Conservation (phyloP, 2,113 vertebrate genomes). For the Mobula hypostoma region DNA sequence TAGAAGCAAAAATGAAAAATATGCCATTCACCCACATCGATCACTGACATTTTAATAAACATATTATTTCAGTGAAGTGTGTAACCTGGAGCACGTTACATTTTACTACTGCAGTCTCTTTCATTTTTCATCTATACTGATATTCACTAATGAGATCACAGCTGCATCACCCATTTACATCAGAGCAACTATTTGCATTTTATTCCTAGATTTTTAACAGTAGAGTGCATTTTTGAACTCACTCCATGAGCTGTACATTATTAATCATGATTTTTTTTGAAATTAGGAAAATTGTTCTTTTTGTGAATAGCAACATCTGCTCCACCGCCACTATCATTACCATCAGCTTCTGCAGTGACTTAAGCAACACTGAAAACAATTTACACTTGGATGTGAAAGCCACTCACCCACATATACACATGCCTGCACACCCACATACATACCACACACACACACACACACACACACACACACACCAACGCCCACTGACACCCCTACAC, state of each 20-base stretch:
- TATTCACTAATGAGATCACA: not conserved
- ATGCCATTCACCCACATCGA: not conserved
- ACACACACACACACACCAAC: not conserved
- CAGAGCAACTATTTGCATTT: not conserved
- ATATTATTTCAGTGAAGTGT: not conserved
- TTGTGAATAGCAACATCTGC: not conserved
- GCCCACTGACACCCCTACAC: too few species aligned
- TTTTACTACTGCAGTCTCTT: not conserved
- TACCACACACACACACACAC: not conserved
- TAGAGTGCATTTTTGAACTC: conserved; percentile 23
- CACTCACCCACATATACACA: not conserved
- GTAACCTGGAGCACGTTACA: not conserved
- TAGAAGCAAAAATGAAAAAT: not conserved
- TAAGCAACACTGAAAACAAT: not conserved
- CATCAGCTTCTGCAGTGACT: not conserved
- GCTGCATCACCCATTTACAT: not conserved
- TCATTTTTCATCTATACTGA: not conserved
- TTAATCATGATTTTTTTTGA: conserved; percentile 19
- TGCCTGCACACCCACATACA: not conserved
- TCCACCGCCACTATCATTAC: not conserved
- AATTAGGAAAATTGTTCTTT: not conserved
- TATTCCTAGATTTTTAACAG: not conserved
- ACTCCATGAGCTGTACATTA: not conserved
- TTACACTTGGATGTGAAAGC: not conserved
- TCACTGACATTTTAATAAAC: not conserved